Conservation (phyloP, 30 jellyfish, hydroid and myxozoan genomes). For the Hydractinia symbiolongicarpus region DNA sequence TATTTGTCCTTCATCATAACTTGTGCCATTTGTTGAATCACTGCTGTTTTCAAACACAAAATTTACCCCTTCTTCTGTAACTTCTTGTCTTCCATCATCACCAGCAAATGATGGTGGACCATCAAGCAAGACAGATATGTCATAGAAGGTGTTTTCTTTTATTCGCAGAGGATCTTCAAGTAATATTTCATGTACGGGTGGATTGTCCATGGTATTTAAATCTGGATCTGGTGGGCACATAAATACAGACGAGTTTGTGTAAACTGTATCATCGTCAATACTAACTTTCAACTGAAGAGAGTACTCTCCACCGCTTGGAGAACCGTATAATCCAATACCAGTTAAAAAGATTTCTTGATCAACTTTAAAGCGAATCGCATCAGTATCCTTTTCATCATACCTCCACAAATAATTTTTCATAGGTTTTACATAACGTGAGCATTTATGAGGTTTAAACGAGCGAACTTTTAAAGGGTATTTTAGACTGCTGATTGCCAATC, state of each 20-base stretch:
- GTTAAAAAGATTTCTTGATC: slow-evolving; percentile 68
- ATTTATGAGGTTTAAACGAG: slow-evolving; percentile 55
- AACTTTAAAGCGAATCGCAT: slow-evolving; percentile 82
- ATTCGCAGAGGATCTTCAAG: slow-evolving; percentile 83
- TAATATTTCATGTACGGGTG: slow-evolving; percentile 66
- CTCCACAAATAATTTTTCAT: slow-evolving; percentile 94
- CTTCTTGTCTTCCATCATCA: slow-evolving; percentile 90
- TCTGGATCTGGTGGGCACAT: slow-evolving; percentile 98
- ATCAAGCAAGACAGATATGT: slow-evolving; percentile 63
- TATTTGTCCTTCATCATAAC: slow-evolving; percentile 98
- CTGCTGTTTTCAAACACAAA: slow-evolving; percentile 89
- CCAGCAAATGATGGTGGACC: slow-evolving; percentile 99
- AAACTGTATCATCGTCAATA: slow-evolving; percentile 50
- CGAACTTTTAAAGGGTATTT: slow-evolving; percentile 45
- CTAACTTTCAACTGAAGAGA: slow-evolving; percentile 39
- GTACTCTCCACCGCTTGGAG: slow-evolving; percentile 97
- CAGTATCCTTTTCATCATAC: slow-evolving; percentile 86
- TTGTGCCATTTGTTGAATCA: slow-evolving; percentile 94
- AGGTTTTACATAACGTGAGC: slow-evolving; percentile 63
- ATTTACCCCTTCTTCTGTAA: slow-evolving; percentile 67
- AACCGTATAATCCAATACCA: slow-evolving; percentile 91
- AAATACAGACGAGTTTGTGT: slow-evolving; percentile 45
- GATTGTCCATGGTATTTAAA: slow-evolving; percentile 55
- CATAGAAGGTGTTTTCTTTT: slow-evolving; percentile 53
- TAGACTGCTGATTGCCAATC: slow-evolving; percentile 40